Evolutionary conservation across 2,797 vertebrate genomes (phyloP), one percentile per base, ranked within the genome.

Genomic region (Ptychobarbus kaznakovi): DNA sequence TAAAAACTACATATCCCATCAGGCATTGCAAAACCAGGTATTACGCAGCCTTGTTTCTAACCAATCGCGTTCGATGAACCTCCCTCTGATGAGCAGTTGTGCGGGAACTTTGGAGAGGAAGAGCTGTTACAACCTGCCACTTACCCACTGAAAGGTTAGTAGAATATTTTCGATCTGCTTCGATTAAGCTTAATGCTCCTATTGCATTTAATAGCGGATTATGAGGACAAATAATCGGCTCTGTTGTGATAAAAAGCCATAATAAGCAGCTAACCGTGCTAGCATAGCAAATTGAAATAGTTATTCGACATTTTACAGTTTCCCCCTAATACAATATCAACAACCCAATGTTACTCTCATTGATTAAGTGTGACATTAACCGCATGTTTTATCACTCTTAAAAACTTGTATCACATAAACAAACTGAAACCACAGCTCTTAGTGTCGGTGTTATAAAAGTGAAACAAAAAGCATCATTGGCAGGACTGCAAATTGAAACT

Each of bases 101-200:
- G 95, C 94, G 94, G 93, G 94, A 94, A 94, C 88, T 95, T 94
- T 90, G 83, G 72, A 81, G 88, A 40, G 73, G 51, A 63, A 83
- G 49, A 72, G 68, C 83, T 63, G 83, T 80, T 51, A 25, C 77
- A 73, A 73, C 40, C 66, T 65, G 22, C 10, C 13, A 28, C 25
- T 49, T 28, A 46, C 25, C 0, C 6, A 22, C 25, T 28, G 38
- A 79, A 80, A 85, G 83, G 83, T 80, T 80, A 46, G 68, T 73
- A 13, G 68, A 63, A 18, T 32, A 1, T 44, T 77, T 11, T 69
- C 10, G 0, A 2, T 51, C 3, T 18, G 20, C 22, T 28, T 25
- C 22, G 2, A 15, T 61, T 65, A 85, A 38, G 9, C 1, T 8
- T 61, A 1, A 20, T 28, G 22, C 6, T 9, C 1, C 4, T 35